Percentiles rank a stretch among this genome's conserved stretches.
phyloP scores from a whole-genome alignment of 2,797 vertebrate genomes.

The Erethizon dorsatum region DNA sequence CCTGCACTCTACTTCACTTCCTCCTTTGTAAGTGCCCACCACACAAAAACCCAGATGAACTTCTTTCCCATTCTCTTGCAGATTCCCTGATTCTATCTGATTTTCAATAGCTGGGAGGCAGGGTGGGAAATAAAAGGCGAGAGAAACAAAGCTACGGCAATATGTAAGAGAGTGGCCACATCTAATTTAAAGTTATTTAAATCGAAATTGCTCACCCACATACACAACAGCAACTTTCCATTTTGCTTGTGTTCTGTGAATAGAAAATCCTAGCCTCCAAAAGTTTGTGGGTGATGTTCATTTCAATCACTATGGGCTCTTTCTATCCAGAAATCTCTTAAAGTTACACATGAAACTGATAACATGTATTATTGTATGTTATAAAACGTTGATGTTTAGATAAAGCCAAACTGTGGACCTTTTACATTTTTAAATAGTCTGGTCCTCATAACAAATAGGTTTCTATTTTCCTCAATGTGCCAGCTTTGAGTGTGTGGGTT shows the following conservation, averaged over 20 bases:
- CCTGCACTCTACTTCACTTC: too few relatives aligned
- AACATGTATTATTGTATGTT: neutral
- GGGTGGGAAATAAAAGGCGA: neutral
- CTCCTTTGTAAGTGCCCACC: neutral
- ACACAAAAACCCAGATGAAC: neutral
- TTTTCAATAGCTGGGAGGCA: fast-evolving
- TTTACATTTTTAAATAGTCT: slow-evolving; percentile 27
- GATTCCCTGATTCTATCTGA: neutral
- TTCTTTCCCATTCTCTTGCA: neutral
- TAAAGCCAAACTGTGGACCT: neutral
- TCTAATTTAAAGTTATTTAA: neutral
- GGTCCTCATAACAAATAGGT: neutral
- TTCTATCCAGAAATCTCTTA: neutral
- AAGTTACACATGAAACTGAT: neutral
- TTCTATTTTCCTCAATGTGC: slow-evolving; percentile 1
- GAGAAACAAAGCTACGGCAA: neutral
- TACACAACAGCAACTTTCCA: neutral
- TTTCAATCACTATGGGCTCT: neutral
- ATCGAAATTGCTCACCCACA: neutral
- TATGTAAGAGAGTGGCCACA: neutral
- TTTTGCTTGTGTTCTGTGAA: neutral
- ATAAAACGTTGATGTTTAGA: neutral
- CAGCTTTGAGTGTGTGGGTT: neutral
- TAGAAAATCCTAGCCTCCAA: neutral
- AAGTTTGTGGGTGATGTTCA: neutral